Base-by-base conservation (phyloP, 2,113 vertebrate genomes). In the Neodon shergylaensis region DNA sequence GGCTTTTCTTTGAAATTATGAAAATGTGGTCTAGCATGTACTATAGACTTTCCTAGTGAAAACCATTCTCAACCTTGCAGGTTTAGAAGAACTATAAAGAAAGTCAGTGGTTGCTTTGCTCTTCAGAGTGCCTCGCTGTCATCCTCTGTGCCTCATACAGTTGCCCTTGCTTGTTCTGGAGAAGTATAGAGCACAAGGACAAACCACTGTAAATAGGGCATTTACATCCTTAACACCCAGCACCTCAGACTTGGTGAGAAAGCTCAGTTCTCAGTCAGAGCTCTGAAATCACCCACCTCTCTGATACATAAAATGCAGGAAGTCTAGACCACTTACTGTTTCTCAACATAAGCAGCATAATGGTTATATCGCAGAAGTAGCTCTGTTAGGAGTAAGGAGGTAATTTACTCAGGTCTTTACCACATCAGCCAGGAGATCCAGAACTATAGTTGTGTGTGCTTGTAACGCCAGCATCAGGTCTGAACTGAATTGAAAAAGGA, bases 261-360 rank as follows among this genome's bases (percentile, higher is more conserved):
- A 79, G 31, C 33, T 87, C 39, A 87, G 44, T 95, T 95, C 74
- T 93, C 47, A 52, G 61, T 93, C 42, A 28, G 65, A 79, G 14
- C 72, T 92, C 84, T 52, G 93, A 31, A 66, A 31, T 88, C 26
- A 3, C 74, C 42, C 78, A 77, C 28, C 16, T 39, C 73, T 90
- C 82, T 61, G 28, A n/a, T 88, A 7, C 70, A 21, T 3, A 66
- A 47, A 70, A 19, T 65, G 11, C 39, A 77, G n/a, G 33, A 13
- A 70, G 7, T 76, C 63, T 83, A 72, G 90, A 28, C 54, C 16
- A 79, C 54, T 47, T 54, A 19, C 66, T 52, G 7, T 94, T 94
- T 88, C 72, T 93, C 54, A 89, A 12, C 2, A 5, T 79, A 76
- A 95, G 44, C 47, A 28, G 36, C 74, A 0, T 47, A 49, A 14